Percentiles rank a stretch among this genome's conserved stretches.
These are phyloP conservation scores for Endomychus coccineus DNA, from an alignment of 2,888 invertebrate species.

Conservation along the genomic window DNA sequence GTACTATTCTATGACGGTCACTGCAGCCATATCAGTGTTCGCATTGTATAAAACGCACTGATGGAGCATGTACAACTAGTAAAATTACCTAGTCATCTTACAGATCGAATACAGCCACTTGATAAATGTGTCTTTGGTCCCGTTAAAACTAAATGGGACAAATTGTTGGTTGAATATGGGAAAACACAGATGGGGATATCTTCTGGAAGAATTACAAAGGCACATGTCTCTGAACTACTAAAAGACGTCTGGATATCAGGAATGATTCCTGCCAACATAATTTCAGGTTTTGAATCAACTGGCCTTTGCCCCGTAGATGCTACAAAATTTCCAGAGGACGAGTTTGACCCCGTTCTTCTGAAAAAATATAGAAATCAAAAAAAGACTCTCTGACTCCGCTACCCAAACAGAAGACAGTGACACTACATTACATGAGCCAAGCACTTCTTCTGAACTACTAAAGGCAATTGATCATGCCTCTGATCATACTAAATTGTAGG, in stretches of 20 bases:
- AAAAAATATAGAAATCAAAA: constrained; percentile 5
- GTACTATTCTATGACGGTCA: too few relatives aligned
- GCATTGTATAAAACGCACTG: constrained; percentile 2
- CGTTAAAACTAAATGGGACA: constrained; percentile 8
- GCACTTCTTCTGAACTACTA: constrained; percentile 1
- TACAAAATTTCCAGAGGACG: constrained; percentile 3
- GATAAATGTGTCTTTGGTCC: too few relatives aligned
- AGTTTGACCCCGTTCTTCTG: constrained; percentile 2
- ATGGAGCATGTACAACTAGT: neutral
- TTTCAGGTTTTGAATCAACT: neutral
- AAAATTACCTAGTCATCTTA: constrained; percentile 13
- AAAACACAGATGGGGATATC: constrained; percentile 4
- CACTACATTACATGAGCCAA: constrained; percentile 3
- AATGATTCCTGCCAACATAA: constrained; percentile 1
- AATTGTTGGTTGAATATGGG: constrained; percentile 8
- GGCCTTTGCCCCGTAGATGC: constrained; percentile 1
- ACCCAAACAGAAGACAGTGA: constrained; percentile 4
- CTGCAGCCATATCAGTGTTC: constrained; percentile 2
- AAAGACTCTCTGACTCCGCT: neutral
- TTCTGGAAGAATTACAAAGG: constrained; percentile 2
- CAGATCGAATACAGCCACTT: constrained; percentile 11
- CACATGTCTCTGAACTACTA: constrained; percentile 1
- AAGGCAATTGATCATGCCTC: neutral
- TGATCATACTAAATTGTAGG: neutral
- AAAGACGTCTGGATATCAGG: neutral